phyloP scores from a whole-genome alignment of 2,888 invertebrate genomes.

The Agriopis marginaria region DNA sequence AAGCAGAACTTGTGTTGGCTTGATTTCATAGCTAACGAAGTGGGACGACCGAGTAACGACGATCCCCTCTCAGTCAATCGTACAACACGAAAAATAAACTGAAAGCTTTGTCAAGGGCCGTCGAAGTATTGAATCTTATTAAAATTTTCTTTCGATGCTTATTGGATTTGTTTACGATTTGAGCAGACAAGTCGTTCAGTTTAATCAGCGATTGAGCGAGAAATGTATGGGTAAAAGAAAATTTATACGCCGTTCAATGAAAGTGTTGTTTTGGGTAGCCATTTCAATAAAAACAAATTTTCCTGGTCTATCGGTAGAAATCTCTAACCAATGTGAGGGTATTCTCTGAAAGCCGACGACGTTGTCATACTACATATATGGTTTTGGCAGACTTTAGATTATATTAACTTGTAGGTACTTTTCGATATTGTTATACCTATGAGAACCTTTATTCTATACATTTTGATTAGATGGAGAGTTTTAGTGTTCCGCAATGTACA shows the following conservation, averaged over 20 bases:
- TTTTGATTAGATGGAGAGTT: no score
- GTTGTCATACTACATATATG: slow-evolving; percentile 10
- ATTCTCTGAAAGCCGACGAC: no score
- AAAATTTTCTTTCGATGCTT: slow-evolving; percentile 55
- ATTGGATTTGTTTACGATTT: slow-evolving; percentile 42
- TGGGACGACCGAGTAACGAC: slow-evolving; percentile 53
- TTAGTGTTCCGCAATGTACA: no score
- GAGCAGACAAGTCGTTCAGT: slow-evolving; percentile 23
- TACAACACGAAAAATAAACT: slow-evolving; percentile 64
- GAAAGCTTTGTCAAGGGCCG: slow-evolving; percentile 60
- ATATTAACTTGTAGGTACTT: no score
- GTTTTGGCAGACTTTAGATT: not conserved
- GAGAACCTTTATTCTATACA: no score
- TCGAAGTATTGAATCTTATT: slow-evolving; percentile 64
- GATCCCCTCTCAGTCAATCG: slow-evolving; percentile 52
- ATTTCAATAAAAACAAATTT: slow-evolving; percentile 32
- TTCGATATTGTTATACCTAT: no score
- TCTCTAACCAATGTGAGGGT: not conserved
- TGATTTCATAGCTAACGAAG: slow-evolving; percentile 64
- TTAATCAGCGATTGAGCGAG: slow-evolving; percentile 28
- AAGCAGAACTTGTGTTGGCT: slow-evolving; percentile 53
- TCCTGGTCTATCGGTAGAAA: slow-evolving; percentile 16
- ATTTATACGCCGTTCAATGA: not conserved
- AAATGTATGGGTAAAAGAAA: slow-evolving; percentile 16
- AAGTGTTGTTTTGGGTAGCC: slow-evolving; percentile 12